Percentiles rank a stretch among this genome's conserved stretches.
Conservation (phyloP, 2,113 vertebrate species). For the Pachyramphus minor region DNA sequence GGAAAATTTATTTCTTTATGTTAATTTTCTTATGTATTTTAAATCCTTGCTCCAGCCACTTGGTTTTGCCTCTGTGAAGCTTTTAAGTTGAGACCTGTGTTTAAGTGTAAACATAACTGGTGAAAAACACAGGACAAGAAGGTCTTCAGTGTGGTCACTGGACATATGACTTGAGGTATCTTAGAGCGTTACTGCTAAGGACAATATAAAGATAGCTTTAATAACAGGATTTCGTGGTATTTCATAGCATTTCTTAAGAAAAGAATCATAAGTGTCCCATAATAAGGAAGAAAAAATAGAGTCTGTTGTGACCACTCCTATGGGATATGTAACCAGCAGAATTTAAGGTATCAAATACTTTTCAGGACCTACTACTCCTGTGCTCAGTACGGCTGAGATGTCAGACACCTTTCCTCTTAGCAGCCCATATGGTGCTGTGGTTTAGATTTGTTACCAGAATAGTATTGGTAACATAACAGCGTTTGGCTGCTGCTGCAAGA, state of each 20-base stretch:
- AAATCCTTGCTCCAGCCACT: neutral
- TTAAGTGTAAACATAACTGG: neutral
- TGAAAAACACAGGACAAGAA: neutral
- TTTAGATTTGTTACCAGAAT: neutral
- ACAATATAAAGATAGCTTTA: neutral
- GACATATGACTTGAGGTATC: neutral
- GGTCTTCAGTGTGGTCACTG: neutral
- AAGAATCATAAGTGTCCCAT: neutral
- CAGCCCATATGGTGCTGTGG: neutral
- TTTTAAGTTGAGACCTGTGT: neutral
- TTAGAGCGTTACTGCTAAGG: neutral
- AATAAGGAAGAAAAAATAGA: neutral
- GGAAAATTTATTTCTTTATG: neutral
- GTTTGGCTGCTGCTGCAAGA: neutral
- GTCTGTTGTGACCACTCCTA: neutral
- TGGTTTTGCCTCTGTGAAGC: neutral
- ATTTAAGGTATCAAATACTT: neutral
- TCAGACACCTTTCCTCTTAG: neutral
- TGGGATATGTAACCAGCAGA: neutral
- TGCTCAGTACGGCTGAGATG: neutral
- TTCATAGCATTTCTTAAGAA: neutral
- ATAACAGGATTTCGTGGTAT: neutral
- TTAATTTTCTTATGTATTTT: neutral
- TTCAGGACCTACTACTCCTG: neutral
- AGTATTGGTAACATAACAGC: neutral